These are phyloP conservation scores for Colostygia pectinataria DNA, from an alignment of 2,888 invertebrate species.

Conservation along the genomic window DNA sequence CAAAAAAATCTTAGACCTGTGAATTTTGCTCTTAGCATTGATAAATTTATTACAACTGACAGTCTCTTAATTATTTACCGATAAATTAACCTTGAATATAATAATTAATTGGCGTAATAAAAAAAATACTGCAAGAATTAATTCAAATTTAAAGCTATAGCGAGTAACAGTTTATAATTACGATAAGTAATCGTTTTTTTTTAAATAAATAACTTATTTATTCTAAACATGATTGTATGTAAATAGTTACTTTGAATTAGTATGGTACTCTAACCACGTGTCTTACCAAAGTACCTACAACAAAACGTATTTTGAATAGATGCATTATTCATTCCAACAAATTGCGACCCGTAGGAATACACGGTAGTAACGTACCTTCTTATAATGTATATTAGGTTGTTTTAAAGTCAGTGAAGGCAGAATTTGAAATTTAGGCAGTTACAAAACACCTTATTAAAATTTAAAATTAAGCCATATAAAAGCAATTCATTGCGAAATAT, in stretches of 20 bases:
- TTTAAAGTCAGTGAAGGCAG: conserved; percentile 38
- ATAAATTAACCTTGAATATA: too few relatives aligned
- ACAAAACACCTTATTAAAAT: conserved; percentile 7
- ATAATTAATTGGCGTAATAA: too few relatives aligned
- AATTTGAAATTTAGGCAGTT: conserved; percentile 24
- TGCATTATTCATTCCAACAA: conserved; percentile 66
- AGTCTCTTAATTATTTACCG: too few relatives aligned
- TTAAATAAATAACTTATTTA: conserved; percentile 44
- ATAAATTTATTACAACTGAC: too few relatives aligned
- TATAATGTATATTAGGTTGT: conserved; percentile 52
- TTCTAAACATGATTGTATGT: conserved; percentile 58
- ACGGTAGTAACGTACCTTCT: conserved; percentile 47
- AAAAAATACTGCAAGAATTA: too few relatives aligned
- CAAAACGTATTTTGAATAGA: conserved; percentile 61
- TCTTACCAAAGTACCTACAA: conserved; percentile 62
- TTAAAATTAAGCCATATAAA: not conserved
- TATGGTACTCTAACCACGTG: conserved; percentile 68
- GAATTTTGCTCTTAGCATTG: too few relatives aligned
- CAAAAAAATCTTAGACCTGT: too few relatives aligned
- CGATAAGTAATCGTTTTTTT: conserved; percentile 2
- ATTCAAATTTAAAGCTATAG: too few relatives aligned
- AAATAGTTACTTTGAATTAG: conserved; percentile 61
- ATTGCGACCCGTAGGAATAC: too few relatives aligned
- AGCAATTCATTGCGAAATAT: not conserved
- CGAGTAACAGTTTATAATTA: not conserved